phyloP scores from a whole-genome alignment of 1,140 invertebrate genomes.

The Nephotettix cincticeps region DNA sequence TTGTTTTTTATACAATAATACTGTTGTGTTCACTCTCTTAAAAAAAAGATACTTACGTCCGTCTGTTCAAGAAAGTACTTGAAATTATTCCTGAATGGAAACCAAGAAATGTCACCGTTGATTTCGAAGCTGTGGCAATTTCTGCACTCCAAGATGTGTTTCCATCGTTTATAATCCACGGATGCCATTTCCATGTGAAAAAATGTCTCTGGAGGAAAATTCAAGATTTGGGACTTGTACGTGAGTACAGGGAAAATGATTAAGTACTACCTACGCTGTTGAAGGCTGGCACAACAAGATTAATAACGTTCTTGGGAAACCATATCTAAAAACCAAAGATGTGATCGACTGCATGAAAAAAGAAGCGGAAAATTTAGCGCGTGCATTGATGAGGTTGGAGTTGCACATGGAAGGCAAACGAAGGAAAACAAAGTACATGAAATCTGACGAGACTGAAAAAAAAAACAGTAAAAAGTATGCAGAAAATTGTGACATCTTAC shows the following conservation, averaged over 20 bases:
- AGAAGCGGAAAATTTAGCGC: not conserved
- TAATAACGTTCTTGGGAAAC: not conserved
- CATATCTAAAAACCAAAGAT: not conserved
- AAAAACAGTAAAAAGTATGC: not conserved
- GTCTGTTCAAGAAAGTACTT: not conserved
- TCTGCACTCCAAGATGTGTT: not conserved
- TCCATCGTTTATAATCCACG: not conserved
- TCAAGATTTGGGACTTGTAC: conserved; percentile 16
- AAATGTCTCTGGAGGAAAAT: conserved; percentile 21
- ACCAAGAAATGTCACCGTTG: not conserved
- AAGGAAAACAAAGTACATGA: not conserved
- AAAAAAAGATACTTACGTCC: not conserved
- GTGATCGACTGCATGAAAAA: not conserved
- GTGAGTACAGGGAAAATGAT: conserved; percentile 4
- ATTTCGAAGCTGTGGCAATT: not conserved
- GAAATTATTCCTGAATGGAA: not conserved
- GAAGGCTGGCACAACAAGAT: not conserved
- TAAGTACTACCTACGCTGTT: not conserved
- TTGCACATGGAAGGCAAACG: not conserved
- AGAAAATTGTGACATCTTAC: no score
- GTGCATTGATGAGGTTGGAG: not conserved
- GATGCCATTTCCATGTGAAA: conserved; percentile 14
- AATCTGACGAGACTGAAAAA: not conserved
- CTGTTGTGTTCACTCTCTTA: no score
- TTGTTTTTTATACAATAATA: no score